Conservation (phyloP, 2,888 invertebrate species). For the Anodontia alba region DNA sequence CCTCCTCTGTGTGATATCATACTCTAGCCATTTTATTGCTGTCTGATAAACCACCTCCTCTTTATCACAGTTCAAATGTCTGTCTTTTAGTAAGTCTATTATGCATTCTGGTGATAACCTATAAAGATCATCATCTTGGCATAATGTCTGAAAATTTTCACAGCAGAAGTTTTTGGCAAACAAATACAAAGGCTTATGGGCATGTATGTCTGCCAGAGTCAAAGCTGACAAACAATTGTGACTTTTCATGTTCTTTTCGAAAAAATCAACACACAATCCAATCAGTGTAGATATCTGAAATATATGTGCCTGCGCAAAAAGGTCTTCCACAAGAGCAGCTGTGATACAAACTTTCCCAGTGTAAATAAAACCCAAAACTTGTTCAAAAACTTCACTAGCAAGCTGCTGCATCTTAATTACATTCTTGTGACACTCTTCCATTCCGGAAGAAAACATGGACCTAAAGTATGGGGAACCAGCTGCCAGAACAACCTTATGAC, state of each 20-base stretch:
- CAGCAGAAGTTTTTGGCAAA: constrained; percentile 76
- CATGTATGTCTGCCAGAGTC: constrained; percentile 78
- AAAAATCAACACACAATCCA: constrained; percentile 74
- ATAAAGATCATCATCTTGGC: constrained; percentile 77
- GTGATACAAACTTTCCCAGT: constrained; percentile 76
- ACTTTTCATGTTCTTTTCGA: constrained; percentile 77
- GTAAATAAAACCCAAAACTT: constrained; percentile 77
- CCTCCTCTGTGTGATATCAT: constrained; percentile 67
- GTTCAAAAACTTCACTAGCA: constrained; percentile 75
- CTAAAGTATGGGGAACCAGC: constrained; percentile 80
- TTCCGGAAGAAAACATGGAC: constrained; percentile 81
- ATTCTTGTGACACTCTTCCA: constrained; percentile 79
- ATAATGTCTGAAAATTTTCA: constrained; percentile 71
- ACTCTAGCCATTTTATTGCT: constrained; percentile 75
- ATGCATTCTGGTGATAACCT: constrained; percentile 76
- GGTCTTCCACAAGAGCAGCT: constrained; percentile 70
- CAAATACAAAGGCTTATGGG: constrained; percentile 74
- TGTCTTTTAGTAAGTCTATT: constrained; percentile 74
- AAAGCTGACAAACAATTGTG: constrained; percentile 79
- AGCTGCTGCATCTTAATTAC: constrained; percentile 76
- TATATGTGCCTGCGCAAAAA: constrained; percentile 79
- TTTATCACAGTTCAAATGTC: constrained; percentile 70
- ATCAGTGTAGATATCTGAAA: constrained; percentile 75
- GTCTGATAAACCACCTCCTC: constrained; percentile 78
- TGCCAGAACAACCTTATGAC: constrained; percentile 79